Evolutionary conservation across 2,888 invertebrate species (phyloP), one percentile per base, ranked within the genome.

Genomic region (Coleophora deauratella): DNA sequence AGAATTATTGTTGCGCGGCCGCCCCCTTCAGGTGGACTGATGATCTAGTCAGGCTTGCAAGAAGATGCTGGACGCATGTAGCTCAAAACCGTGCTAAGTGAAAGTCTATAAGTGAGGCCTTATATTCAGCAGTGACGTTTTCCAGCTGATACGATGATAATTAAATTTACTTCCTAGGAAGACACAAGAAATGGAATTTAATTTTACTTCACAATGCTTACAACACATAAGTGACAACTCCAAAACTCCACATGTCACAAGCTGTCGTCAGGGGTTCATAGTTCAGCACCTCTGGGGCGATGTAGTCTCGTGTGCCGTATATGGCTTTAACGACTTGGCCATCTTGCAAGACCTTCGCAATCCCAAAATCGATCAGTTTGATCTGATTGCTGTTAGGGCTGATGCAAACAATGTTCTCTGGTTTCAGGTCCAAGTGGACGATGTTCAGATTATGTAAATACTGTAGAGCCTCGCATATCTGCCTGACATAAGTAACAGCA

Each of bases 201-300:
- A 21, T 4, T 21, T 21, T 21, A 21, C 3, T 21, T 31, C 10
- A 1, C 33, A 32, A 33, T 35, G 88, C 95, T 93, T 80, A 97
- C 95, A 97, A 75, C 45, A 97, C 94, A 65, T 97, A 98, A 63
- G 95, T 95, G 49, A 97, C 94, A 41, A 97, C 96, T 12, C 97
- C 97, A 33, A 97, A 89, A 57, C 95, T 95, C 98, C 98, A 98
- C 96, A 98, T 96, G 66, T 98, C 98, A 2, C 95, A 92, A 42
- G 92, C 89, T 8, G 91, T 90, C 37, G 93, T 91, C 36, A 98
- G 92, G 0, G 92, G 92, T 62, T 97, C 97, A 70, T 94, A 97
- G 73, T 92, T 95, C 47, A 97, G 92, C 35, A 96, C 93, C 86
- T 96, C 97, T 0, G 97, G 97, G 0, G 97, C 93, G 53, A 96